Evolutionary conservation across 2,113 vertebrate genomes (phyloP).

Genomic region (Brienomyrus longianalis): DNA sequence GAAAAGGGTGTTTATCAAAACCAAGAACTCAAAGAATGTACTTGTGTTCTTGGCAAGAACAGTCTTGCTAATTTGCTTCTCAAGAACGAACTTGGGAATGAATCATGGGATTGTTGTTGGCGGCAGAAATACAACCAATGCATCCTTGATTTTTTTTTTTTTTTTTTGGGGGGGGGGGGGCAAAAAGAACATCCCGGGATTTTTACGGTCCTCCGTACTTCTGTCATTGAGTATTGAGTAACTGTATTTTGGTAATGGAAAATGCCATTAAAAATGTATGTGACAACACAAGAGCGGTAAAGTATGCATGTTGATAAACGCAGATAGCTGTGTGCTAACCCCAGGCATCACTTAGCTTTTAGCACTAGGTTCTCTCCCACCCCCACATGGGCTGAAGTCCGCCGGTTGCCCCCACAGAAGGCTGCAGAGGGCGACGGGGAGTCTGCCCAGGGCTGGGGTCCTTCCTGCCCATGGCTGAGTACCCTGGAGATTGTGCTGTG

Average conservation of each 20-base stretch:
- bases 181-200: not conserved
- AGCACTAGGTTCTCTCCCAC: not conserved
- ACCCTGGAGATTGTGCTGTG: not conserved
- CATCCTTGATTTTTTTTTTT: not conserved
- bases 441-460: not conserved
- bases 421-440: not conserved
- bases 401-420: not conserved
- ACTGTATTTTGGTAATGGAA: not conserved
- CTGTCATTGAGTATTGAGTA: not conserved
- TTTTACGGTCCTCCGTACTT: not conserved
- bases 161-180: not conserved
- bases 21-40: not conserved
- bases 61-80: not conserved
- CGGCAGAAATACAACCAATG: not conserved
- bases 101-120: not conserved
- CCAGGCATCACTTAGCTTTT: not conserved
- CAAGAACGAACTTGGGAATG: no score
- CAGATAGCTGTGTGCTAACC: not conserved
- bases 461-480: not conserved
- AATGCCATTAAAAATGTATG: not conserved
- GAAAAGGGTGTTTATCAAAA: not conserved
- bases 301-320: not conserved
- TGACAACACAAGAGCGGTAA: not conserved
- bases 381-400: not conserved
- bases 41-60: not conserved